Conservation (phyloP, 2,888 invertebrate species). For the Latrodectus elegans region DNA sequence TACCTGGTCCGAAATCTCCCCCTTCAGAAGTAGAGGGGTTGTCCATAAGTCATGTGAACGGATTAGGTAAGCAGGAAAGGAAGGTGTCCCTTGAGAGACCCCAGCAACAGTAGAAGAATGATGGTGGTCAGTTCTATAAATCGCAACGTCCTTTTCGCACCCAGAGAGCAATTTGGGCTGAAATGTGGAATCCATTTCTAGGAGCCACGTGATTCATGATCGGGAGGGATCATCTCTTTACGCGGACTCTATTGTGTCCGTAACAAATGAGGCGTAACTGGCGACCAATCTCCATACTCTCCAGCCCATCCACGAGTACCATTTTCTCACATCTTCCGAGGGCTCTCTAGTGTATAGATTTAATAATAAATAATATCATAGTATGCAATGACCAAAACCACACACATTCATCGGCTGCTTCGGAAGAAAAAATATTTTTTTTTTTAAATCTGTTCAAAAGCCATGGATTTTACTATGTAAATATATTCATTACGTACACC, state of each 20-base stretch:
- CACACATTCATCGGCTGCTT: no score
- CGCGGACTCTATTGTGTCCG: conserved; percentile 51
- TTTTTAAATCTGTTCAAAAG: no score
- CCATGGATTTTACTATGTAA: no score
- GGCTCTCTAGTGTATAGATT: neutral
- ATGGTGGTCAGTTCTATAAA: conserved; percentile 53
- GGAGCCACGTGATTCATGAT: conserved; percentile 57
- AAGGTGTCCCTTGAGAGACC: conserved; percentile 17
- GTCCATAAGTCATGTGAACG: conserved; percentile 41
- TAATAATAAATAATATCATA: neutral
- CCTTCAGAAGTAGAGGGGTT: conserved; percentile 7
- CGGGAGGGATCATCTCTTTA: conserved; percentile 53
- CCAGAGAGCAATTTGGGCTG: conserved; percentile 62
- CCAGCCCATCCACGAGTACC: neutral
- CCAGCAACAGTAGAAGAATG: conserved; percentile 35
- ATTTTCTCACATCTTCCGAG: neutral
- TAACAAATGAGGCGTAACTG: conserved; percentile 57
- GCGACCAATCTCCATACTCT: conserved; percentile 40
- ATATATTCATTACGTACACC: no score
- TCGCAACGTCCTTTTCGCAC: conserved; percentile 60
- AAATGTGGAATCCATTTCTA: conserved; percentile 68
- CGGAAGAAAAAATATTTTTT: no score
- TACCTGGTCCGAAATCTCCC: neutral
- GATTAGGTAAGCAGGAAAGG: conserved; percentile 22
- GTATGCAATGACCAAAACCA: no score